Percentiles rank a stretch among this genome's conserved stretches.
These are phyloP conservation scores for Aphidoletes aphidimyza DNA, from an alignment of 2,888 invertebrate species.

Conservation along the genomic window DNA sequence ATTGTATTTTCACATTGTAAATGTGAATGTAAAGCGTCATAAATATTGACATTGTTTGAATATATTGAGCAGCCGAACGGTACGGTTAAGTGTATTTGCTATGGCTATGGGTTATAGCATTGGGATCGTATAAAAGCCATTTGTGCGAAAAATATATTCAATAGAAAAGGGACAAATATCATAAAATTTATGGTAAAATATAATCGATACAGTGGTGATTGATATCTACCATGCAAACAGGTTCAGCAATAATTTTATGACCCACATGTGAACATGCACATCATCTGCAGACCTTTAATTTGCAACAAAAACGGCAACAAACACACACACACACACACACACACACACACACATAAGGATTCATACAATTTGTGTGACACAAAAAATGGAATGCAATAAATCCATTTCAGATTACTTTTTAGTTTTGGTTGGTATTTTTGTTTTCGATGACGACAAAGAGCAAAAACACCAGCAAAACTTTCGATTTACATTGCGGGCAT, in stretches of 20 bases:
- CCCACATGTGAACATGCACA: background rate
- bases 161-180: background rate
- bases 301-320: background rate
- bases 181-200: conserved; percentile 32
- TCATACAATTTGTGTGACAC: too few relatives aligned
- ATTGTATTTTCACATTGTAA: background rate
- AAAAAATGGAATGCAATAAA: too few relatives aligned
- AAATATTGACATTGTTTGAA: conserved; percentile 16
- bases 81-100: too few relatives aligned
- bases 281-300: background rate
- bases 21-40: conserved; percentile 5
- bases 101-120: too few relatives aligned
- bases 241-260: conserved; percentile 11
- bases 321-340: background rate
- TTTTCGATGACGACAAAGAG: too few relatives aligned
- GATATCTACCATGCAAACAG: conserved; percentile 17
- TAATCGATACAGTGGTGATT: conserved; percentile 24
- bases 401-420: too few relatives aligned
- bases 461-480: too few relatives aligned
- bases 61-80: too few relatives aligned
- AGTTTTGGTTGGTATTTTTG: too few relatives aligned
- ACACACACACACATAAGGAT: too few relatives aligned
- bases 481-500: too few relatives aligned
- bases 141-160: background rate
- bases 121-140: background rate